Base-by-base conservation (phyloP, 2,888 invertebrate genomes). In the Drosophila nr. perissopoda region DNA sequence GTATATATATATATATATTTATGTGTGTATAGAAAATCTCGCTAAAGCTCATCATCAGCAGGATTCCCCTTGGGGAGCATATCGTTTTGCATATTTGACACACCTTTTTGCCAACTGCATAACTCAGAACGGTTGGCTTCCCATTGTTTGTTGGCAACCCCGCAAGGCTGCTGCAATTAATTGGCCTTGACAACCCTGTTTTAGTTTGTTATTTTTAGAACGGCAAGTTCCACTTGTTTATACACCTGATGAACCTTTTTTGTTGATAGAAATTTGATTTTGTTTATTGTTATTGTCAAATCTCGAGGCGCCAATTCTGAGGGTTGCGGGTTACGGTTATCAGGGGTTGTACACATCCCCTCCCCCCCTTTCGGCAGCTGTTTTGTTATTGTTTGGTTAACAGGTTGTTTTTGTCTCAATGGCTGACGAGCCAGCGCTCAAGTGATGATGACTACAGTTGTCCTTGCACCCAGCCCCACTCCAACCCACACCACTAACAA, bases 231-330 rank as follows among this genome's bases (percentile, higher is more conserved):
- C 53, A 64, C 53, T 72, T 86, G 81, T 88, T 87, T 89, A 60
- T 80, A 73, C 89, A 87, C 87, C 87, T 81, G 85, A 60, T 82
- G 76, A 85, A 69, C 81, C 77, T 65, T 78, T 78, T 71, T 72
- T 69, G 83, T 78, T 87, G 71, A 81, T 79, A 70, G 71, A 80
- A 78, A 83, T 84, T 87, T 87, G 85, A 87, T 87, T 87, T 83
- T 83, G 80, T 85, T 85, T 81, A 81, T 83, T 81, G 66, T 83
- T 80, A 59, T 25, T 64, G 63, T 36, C 40, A 64, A 61, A 57
- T 74, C 70, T 48, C 67, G 49, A 45, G 16, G 70, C 40, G 67
- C 42, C 69, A 59, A 66, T 68, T 53, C 48, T n/a, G 7, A 36
- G 34, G 42, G 27, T 25, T 21, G 27, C 5, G n/a, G n/a, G 6